phyloP scores from a whole-genome alignment of 2,113 vertebrate genomes.

The Paratilapia polleni region DNA sequence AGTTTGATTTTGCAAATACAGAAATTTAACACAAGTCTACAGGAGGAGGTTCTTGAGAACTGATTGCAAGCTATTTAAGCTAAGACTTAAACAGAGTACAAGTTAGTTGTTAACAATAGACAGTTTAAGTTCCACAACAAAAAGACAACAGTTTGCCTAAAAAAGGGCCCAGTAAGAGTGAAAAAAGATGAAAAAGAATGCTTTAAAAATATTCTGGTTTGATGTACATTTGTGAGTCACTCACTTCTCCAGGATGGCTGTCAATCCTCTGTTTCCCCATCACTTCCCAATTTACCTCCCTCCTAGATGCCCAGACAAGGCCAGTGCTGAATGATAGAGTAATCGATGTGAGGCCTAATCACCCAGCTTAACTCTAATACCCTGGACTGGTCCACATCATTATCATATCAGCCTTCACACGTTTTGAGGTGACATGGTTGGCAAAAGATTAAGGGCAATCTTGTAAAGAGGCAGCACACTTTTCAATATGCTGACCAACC shows the following conservation, averaged over 20 bases:
- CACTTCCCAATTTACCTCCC: constrained; percentile 2
- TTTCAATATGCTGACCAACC: constrained; percentile 61
- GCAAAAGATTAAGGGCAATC: constrained; percentile 79
- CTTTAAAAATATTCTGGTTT: background rate
- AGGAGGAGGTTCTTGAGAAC: background rate
- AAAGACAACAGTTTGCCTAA: background rate
- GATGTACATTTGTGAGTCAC: constrained; percentile 9
- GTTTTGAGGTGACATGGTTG: constrained; percentile 79
- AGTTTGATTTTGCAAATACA: background rate
- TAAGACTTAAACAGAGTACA: background rate
- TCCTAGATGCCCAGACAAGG: constrained; percentile 39
- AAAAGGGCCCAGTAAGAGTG: background rate
- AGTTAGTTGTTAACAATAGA: background rate
- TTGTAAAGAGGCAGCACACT: constrained; percentile 70
- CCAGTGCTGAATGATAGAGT: constrained; percentile 77
- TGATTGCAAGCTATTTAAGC: background rate
- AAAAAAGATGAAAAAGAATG: background rate
- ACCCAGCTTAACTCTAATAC: constrained; percentile 84
- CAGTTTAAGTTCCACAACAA: background rate
- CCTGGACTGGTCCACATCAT: constrained; percentile 83
- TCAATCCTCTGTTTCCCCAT: constrained; percentile 14
- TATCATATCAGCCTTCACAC: constrained; percentile 82
- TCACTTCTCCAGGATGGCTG: constrained; percentile 41
- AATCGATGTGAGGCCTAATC: constrained; percentile 83
- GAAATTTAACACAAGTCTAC: background rate